Conservation (phyloP, 1,140 invertebrate genomes). For the Dreissena rostriformis region DNA sequence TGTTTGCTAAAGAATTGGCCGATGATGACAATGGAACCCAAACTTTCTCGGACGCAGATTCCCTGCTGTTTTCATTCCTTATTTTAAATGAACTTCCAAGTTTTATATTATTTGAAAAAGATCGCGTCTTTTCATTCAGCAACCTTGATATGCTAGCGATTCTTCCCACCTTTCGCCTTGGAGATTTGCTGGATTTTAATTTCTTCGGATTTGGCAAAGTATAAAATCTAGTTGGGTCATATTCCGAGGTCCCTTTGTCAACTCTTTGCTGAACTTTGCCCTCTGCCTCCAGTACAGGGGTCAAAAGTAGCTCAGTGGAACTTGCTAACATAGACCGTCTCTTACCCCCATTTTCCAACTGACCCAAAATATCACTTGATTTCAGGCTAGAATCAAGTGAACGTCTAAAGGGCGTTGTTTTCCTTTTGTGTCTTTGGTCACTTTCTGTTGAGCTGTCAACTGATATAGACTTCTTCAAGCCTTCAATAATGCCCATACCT, state of each 20-base stretch:
- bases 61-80: slow-evolving; percentile 10
- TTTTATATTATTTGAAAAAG: slow-evolving; percentile 39
- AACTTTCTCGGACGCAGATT: slow-evolving; percentile 11
- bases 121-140: slow-evolving; percentile 27
- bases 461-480: slow-evolving; percentile 11
- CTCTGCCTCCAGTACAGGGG: slow-evolving; percentile 37
- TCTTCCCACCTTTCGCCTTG: slow-evolving; percentile 23
- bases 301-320: slow-evolving; percentile 42
- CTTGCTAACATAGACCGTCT: not conserved
- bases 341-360: not conserved
- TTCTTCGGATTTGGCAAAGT: slow-evolving; percentile 52
- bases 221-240: slow-evolving; percentile 39
- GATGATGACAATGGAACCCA: slow-evolving; percentile 17
- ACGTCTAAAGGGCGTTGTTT: slow-evolving; percentile 15
- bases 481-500: not conserved
- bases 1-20: slow-evolving; percentile 35
- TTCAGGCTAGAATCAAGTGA: slow-evolving; percentile 47
- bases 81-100: slow-evolving; percentile 47
- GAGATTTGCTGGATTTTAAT: not conserved
- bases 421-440: slow-evolving; percentile 2
- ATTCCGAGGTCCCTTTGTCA: not conserved
- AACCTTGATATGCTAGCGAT: slow-evolving; percentile 44
- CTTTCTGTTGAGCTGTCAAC: not conserved
- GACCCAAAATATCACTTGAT: slow-evolving; percentile 6
- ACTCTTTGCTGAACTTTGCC: not conserved